Conservation (phyloP, 2,797 vertebrate genomes). For the Odontamblyopus lacepedii region DNA sequence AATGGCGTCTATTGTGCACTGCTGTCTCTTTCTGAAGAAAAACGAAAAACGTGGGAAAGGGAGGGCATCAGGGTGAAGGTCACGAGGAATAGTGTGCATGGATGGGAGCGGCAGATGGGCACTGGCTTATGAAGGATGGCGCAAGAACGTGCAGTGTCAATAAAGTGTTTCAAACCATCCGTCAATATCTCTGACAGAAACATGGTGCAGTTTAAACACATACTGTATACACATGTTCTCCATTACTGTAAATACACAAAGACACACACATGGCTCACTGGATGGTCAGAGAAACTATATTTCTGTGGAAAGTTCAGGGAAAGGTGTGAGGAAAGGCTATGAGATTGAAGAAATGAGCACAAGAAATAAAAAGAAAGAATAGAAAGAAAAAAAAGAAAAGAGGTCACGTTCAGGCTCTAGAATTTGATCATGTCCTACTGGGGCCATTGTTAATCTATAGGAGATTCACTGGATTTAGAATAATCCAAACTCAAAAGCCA, state of each 20-base stretch:
- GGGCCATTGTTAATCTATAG: too few relatives aligned
- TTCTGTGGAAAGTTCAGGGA: neutral
- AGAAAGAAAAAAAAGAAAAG: neutral
- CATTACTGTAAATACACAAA: constrained; percentile 20
- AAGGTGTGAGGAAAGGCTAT: neutral
- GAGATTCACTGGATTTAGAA: neutral
- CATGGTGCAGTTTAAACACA: constrained; percentile 53
- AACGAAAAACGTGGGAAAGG: neutral
- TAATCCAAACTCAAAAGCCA: neutral
- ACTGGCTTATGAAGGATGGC: constrained; percentile 69
- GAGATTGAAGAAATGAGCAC: neutral
- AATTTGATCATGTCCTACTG: neutral
- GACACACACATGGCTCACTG: constrained; percentile 35
- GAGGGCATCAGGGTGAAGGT: constrained; percentile 54
- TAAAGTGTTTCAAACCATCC: constrained; percentile 73
- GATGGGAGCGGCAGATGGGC: constrained; percentile 58
- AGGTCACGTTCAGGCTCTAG: neutral
- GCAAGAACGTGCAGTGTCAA: constrained; percentile 78
- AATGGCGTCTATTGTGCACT: constrained; percentile 46
- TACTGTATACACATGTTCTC: neutral
- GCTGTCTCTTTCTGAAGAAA: constrained; percentile 21
- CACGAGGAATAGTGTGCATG: constrained; percentile 40
- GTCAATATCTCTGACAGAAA: constrained; percentile 63
- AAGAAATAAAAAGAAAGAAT: neutral
- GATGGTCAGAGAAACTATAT: constrained; percentile 14